phyloP scores from a whole-genome alignment of 2,888 invertebrate species.

The Tenodera sinensis region DNA sequence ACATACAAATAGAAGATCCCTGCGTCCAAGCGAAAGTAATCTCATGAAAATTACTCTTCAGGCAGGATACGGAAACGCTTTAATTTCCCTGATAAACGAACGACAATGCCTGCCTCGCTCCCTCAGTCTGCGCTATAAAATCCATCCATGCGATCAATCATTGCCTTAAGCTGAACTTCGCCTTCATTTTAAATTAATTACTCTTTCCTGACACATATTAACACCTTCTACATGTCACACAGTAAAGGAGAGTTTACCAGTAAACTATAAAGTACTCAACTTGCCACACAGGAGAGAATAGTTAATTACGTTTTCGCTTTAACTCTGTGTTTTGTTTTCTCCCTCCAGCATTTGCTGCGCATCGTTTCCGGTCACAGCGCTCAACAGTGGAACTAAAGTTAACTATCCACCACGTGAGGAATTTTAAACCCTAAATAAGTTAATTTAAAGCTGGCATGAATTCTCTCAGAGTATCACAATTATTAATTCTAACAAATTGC shows the following conservation, averaged over 20 bases:
- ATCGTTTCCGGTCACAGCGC: not conserved
- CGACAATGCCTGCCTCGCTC: not conserved
- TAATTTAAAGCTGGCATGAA: too few species aligned
- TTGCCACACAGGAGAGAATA: not conserved
- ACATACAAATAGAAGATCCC: too few species aligned
- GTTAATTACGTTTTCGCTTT: not conserved
- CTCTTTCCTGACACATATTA: not conserved
- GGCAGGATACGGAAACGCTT: too few species aligned
- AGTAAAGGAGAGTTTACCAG: not conserved
- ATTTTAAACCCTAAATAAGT: too few species aligned
- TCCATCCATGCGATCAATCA: not conserved
- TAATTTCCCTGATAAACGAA: too few species aligned
- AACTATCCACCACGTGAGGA: too few species aligned
- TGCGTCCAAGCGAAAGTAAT: too few species aligned
- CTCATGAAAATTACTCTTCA: too few species aligned
- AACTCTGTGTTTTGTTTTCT: not conserved
- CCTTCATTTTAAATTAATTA: not conserved
- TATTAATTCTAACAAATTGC: too few species aligned
- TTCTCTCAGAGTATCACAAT: too few species aligned
- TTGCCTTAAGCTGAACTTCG: not conserved
- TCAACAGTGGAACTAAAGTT: too few species aligned
- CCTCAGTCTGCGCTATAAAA: not conserved
- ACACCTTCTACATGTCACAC: not conserved
- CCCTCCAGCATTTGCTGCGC: not conserved
- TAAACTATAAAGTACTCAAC: not conserved